Evolutionary conservation across 2,888 invertebrate species (phyloP).

Genomic region (Eugnorisma glareosa): DNA sequence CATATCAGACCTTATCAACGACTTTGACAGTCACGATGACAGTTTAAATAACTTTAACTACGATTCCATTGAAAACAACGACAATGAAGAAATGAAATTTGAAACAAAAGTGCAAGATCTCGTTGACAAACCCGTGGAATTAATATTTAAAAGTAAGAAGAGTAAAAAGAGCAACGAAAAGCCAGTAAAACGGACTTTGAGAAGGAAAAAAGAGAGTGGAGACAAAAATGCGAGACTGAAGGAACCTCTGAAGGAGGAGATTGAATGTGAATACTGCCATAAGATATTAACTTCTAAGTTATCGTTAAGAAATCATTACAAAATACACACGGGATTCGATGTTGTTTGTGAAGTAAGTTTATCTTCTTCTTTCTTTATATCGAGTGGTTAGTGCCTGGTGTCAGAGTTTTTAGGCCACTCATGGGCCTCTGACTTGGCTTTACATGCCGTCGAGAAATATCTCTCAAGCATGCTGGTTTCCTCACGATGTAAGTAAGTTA

Average conservation of each 20-base stretch:
- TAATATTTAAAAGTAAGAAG: slow-evolving; percentile 66
- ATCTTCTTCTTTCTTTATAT: too few species aligned
- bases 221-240: slow-evolving; percentile 69
- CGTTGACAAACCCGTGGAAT: slow-evolving; percentile 60
- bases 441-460: too few species aligned
- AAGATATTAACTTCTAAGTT: slow-evolving; percentile 84
- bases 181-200: slow-evolving; percentile 55
- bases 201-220: slow-evolving; percentile 63
- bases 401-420: too few species aligned
- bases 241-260: too few species aligned
- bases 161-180: slow-evolving; percentile 67
- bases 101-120: slow-evolving; percentile 62
- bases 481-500: too few species aligned
- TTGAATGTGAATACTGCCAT: slow-evolving; percentile 86
- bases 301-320: slow-evolving; percentile 85
- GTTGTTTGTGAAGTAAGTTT: slow-evolving; percentile 75
- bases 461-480: too few species aligned
- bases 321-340: slow-evolving; percentile 87
- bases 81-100: slow-evolving; percentile 63
- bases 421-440: too few species aligned
- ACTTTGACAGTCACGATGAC: slow-evolving; percentile 58
- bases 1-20: slow-evolving; percentile 68
- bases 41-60: slow-evolving; percentile 64
- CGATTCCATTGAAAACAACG: slow-evolving; percentile 74
- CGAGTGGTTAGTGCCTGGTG: too few species aligned